Conservation (phyloP, 2,888 invertebrate species). For the Micropterix aruncella region DNA sequence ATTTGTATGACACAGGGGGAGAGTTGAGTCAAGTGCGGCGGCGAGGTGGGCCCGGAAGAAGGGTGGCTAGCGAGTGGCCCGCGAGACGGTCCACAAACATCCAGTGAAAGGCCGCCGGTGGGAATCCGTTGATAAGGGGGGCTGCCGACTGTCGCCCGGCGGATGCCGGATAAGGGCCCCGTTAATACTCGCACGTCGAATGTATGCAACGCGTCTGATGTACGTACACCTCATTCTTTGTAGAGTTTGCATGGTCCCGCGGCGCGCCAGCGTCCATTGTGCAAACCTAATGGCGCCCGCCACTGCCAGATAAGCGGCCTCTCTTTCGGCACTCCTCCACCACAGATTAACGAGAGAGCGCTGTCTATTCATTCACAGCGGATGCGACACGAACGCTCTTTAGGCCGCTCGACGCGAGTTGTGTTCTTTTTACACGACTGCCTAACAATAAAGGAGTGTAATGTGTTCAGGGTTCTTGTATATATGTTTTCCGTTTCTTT, state of each 20-base stretch:
- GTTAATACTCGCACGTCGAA: background rate
- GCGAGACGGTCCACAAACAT: background rate
- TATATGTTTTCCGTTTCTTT: too few species aligned
- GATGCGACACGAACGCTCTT: too few species aligned
- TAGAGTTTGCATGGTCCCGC: constrained; percentile 3
- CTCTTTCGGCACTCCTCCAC: constrained; percentile 4
- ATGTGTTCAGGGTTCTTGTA: too few species aligned
- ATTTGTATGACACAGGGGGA: too few species aligned
- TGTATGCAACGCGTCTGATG: background rate
- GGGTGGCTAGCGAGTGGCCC: background rate
- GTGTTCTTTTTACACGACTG: too few species aligned
- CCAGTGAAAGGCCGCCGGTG: background rate
- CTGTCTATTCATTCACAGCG: too few species aligned
- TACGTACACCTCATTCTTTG: background rate
- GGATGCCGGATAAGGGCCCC: background rate
- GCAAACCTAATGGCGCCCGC: constrained; percentile 12
- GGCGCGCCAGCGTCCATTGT: constrained; percentile 10
- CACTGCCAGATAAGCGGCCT: constrained; percentile 11
- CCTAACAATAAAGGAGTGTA: too few species aligned
- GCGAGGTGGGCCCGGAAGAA: background rate
- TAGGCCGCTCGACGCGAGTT: too few species aligned
- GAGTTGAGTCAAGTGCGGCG: background rate
- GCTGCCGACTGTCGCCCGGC: background rate
- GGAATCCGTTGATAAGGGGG: background rate
- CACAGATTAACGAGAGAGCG: too few species aligned